A percentile compares a stretch with the other conserved stretches of the same genome.
Evolutionary conservation across 2,888 invertebrate species (phyloP).

Genomic region (Dimorphilus gyrociliatus): DNA sequence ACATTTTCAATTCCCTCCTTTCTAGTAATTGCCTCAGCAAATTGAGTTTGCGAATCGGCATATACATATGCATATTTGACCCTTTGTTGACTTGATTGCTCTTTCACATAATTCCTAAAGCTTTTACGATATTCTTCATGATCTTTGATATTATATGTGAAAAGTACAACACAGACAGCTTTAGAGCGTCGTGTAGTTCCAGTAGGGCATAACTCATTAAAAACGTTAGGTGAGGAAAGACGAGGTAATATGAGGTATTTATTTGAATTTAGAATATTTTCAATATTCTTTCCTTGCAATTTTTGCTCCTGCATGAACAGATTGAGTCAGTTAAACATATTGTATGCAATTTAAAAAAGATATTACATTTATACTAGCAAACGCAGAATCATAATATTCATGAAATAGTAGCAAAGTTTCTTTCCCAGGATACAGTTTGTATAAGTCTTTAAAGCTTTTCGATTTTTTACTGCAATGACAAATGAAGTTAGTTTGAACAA

Average conservation of each 20-base stretch:
- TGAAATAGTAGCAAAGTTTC: slow-evolving; percentile 75
- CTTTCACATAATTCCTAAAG: slow-evolving; percentile 54
- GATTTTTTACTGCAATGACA: too few relatives aligned
- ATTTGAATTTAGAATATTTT: slow-evolving; percentile 71
- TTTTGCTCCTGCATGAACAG: slow-evolving; percentile 51
- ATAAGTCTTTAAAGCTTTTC: too few relatives aligned
- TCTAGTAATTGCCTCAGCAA: too few relatives aligned
- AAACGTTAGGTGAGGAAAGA: slow-evolving; percentile 67
- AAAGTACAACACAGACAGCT: slow-evolving; percentile 60
- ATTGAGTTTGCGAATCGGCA: slow-evolving; percentile 59
- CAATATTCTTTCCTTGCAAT: slow-evolving; percentile 68
- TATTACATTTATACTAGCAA: slow-evolving; percentile 20
- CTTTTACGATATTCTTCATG: slow-evolving; percentile 51
- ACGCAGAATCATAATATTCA: slow-evolving; percentile 51
- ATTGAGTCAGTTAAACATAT: too few relatives aligned
- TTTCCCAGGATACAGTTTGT: slow-evolving; percentile 47
- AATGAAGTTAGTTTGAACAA: too few relatives aligned
- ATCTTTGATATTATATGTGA: slow-evolving; percentile 45
- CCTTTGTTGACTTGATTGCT: slow-evolving; percentile 36
- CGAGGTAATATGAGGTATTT: slow-evolving; percentile 71
- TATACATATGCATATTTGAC: slow-evolving; percentile 77
- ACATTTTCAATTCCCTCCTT: too few relatives aligned
- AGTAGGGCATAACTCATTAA: slow-evolving; percentile 72
- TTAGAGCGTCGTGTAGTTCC: too few relatives aligned
- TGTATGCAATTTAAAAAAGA: not conserved